Evolutionary conservation across 2,797 vertebrate genomes (phyloP).

Genomic region (Poecile montanus): DNA sequence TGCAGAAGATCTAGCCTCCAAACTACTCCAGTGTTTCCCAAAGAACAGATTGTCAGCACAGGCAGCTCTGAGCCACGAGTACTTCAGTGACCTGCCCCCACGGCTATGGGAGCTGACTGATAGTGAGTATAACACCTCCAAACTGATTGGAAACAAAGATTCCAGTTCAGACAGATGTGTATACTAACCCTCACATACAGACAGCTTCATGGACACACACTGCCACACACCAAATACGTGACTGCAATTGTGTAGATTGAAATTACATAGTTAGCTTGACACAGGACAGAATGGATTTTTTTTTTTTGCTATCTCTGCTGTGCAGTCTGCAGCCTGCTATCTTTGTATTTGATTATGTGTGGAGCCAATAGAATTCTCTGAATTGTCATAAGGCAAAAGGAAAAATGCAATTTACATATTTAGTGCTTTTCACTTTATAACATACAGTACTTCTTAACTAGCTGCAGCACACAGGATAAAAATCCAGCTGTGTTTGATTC

Average conservation of each 20-base stretch:
- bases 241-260: conserved; percentile 58
- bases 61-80: conserved; percentile 91
- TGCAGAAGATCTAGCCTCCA: conserved; percentile 94
- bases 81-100: conserved; percentile 93
- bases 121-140: conserved; percentile 82
- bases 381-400: conserved; percentile 74
- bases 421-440: conserved; percentile 71
- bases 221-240: background rate
- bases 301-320: conserved; percentile 75
- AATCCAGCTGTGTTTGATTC: conserved; percentile 68
- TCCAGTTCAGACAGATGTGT: background rate
- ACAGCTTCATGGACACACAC: background rate
- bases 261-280: conserved; percentile 68
- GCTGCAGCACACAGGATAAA: conserved; percentile 60
- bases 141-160: background rate
- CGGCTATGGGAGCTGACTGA: conserved; percentile 94
- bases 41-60: conserved; percentile 95
- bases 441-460: conserved; percentile 68
- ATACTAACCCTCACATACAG: background rate
- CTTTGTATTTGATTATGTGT: conserved; percentile 78
- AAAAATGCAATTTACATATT: conserved; percentile 81
- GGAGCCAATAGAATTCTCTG: conserved; percentile 75
- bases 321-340: conserved; percentile 75
- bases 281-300: conserved; percentile 72
- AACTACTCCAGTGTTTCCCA: conserved; percentile 96